phyloP scores from a whole-genome alignment of 1,140 invertebrate genomes.

The Diploscapter pachys region DNA sequence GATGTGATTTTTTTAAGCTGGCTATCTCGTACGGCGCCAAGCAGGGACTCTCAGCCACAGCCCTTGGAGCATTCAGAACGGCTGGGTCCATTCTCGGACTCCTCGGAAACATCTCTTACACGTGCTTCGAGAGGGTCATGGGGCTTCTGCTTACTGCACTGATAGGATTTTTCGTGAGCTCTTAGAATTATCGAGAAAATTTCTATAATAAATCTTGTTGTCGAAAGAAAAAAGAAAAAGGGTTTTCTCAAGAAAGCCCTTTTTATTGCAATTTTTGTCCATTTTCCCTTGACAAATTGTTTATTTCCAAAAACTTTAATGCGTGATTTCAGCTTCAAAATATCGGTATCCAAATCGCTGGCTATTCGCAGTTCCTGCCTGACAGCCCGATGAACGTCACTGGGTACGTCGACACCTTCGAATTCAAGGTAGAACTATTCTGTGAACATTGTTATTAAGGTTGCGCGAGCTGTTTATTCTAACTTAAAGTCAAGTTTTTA shows the following conservation, averaged over 20 bases:
- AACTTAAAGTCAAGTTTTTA: too few species aligned
- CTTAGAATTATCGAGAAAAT: conserved; percentile 12
- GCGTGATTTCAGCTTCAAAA: conserved; percentile 45
- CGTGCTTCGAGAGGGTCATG: conserved; percentile 25
- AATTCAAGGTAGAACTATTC: conserved; percentile 38
- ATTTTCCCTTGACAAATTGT: background rate
- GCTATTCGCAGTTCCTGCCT: conserved; percentile 64
- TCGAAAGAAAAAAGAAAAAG: conserved; percentile 7
- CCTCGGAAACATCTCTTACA: conserved; percentile 29
- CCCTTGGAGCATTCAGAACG: conserved; percentile 38
- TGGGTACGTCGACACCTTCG: conserved; percentile 30
- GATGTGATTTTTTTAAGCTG: conserved; percentile 20
- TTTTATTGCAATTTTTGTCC: background rate
- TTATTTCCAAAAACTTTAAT: conserved; percentile 1
- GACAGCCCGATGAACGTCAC: conserved; percentile 64
- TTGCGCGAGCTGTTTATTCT: too few species aligned
- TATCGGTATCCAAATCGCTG: conserved; percentile 59
- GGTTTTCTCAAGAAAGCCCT: conserved; percentile 21
- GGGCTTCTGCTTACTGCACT: conserved; percentile 40
- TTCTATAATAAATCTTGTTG: conserved; percentile 14
- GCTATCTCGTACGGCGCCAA: conserved; percentile 41
- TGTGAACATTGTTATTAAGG: too few species aligned
- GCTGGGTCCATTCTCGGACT: conserved; percentile 37
- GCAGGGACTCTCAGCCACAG: conserved; percentile 34
- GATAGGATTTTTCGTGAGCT: conserved; percentile 41